Evolutionary conservation across 2,113 vertebrate species (phyloP), one percentile per base, ranked within the genome.

Genomic region (Syrrhaptes paradoxus): DNA sequence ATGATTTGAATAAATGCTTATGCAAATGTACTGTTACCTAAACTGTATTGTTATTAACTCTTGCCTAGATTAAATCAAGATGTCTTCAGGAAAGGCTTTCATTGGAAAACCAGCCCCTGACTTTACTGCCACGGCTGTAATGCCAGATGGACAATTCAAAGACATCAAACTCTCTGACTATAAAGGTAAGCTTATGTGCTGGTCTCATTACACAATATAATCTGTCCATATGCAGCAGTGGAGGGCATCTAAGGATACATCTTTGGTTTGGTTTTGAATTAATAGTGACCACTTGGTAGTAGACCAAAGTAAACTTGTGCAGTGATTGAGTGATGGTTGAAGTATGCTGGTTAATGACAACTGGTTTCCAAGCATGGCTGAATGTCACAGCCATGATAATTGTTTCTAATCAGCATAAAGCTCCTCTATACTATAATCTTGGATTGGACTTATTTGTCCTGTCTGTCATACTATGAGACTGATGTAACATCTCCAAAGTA

Each of bases 61-160:
- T 41, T 51, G 61, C 61, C 95, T 89, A 97, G 97, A 81, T 68
- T 68, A 92, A 89, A 94, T 85, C 94, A 98, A 98, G 90, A 99
- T 99, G 99, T 98, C 99, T 96, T 98, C 99, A 91, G 99, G 99
- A 95, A 99, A 98, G 19, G 99, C 99, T 75, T 98, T 97, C 78
- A 99, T 99, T 95, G 99, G 99, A 57, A 98, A 99, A 82, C 98
- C 97, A 97, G 99, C 99, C 74, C 99, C 99, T 70, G 98, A 99
- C 89, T 99, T 99, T 76, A 98, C 98, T 71, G 98, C 99, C 57
- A 99, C 98, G 38, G 99, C 99, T 34, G 99, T 99, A 96, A 99
- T 99, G 99, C 99, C 99, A 72, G 98, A 99, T 91, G 99, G 99
- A 72, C 98, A 99, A 61, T 99, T 99, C 96, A 98, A 98, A 89